These are phyloP conservation scores for Cynopterus sphinx DNA, from an alignment of 2,797 vertebrate species.

Conservation along the genomic window DNA sequence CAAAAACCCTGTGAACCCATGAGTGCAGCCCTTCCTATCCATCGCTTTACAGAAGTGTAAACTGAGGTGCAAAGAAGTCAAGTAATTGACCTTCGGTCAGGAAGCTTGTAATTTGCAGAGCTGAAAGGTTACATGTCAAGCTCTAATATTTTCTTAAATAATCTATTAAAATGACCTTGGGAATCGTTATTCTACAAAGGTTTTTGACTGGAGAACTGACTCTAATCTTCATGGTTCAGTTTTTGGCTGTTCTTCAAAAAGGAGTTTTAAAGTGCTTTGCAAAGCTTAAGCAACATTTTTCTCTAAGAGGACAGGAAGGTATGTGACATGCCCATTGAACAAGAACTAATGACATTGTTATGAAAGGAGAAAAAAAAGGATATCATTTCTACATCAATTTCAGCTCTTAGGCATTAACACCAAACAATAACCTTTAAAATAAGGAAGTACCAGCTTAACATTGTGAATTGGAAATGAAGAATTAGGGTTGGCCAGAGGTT, in stretches of 20 bases:
- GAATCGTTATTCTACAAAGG: background rate
- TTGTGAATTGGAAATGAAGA: slow-evolving; percentile 1
- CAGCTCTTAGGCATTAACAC: slow-evolving; percentile 22
- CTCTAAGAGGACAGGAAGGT: slow-evolving; percentile 47
- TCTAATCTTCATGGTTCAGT: background rate
- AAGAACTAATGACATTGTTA: slow-evolving; percentile 70
- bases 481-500: background rate
- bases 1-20: background rate
- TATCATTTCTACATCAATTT: slow-evolving; percentile 24
- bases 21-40: background rate
- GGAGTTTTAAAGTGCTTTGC: slow-evolving; percentile 54
- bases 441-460: background rate
- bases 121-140: slow-evolving; percentile 1
- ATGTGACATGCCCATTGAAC: slow-evolving; percentile 59
- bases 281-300: slow-evolving; percentile 60
- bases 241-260: slow-evolving; percentile 67
- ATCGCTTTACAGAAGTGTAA: slow-evolving; percentile 15
- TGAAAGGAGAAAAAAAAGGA: background rate
- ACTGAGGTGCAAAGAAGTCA: background rate
- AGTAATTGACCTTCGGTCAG: background rate
- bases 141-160: slow-evolving; percentile 33
- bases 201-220: background rate
- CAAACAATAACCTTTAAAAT: slow-evolving; percentile 53
- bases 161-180: slow-evolving; percentile 50
- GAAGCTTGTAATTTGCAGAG: slow-evolving; percentile 25